Conservation (phyloP, 2,888 invertebrate genomes). For the Eupithecia abbreviata region DNA sequence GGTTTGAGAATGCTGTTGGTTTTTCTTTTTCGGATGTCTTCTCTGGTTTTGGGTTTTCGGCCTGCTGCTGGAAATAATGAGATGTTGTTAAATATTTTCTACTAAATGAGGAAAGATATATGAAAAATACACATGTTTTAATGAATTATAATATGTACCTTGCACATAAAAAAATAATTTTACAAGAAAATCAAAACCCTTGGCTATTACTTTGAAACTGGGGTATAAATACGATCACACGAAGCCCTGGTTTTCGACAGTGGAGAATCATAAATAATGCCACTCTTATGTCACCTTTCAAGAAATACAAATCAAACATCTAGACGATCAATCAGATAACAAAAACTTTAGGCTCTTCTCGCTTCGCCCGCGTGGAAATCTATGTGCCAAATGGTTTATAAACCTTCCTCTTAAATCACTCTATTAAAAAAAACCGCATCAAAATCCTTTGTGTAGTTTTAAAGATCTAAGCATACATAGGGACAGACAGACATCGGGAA, state of each 20-base stretch:
- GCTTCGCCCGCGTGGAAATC: too few species aligned
- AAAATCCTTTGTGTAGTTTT: too few species aligned
- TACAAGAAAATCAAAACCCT: background rate
- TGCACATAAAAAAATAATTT: background rate
- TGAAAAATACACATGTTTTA: background rate
- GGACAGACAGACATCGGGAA: too few species aligned
- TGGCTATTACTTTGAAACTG: background rate
- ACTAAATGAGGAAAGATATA: background rate
- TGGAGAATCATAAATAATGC: background rate
- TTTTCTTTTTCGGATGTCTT: conserved; percentile 39
- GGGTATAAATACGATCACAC: background rate
- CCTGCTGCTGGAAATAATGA: conserved; percentile 38
- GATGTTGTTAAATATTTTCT: background rate
- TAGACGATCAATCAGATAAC: too few species aligned
- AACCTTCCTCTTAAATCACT: too few species aligned
- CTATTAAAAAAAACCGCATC: too few species aligned
- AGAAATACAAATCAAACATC: too few species aligned
- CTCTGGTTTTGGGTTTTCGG: conserved; percentile 45
- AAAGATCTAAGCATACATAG: too few species aligned
- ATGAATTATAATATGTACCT: background rate
- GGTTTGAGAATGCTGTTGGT: conserved; percentile 55
- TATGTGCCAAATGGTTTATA: too few species aligned
- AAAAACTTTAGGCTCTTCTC: too few species aligned
- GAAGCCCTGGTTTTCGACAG: background rate
- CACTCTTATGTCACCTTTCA: too few species aligned